Percentiles rank a stretch among this genome's conserved stretches.
Evolutionary conservation across 2,888 invertebrate species (phyloP).

Genomic region (Polyommatus iphigenia): DNA sequence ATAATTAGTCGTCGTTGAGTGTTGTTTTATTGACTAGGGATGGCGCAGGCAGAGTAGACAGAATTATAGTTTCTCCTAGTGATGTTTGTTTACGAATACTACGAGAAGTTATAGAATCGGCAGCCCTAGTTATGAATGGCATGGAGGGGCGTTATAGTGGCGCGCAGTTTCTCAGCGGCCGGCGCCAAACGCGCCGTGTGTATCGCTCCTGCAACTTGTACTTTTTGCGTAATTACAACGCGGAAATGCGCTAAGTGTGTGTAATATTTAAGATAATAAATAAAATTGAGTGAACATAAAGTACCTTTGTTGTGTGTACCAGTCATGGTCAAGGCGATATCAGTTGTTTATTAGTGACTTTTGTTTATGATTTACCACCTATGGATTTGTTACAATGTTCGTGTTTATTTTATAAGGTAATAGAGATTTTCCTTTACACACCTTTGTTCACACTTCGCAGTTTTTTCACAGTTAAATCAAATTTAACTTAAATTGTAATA

Average conservation of each 20-base stretch:
- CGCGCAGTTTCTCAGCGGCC: constrained; percentile 10
- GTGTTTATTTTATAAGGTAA: constrained; percentile 14
- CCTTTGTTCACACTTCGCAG: background rate
- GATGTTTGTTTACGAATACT: background rate
- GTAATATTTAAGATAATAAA: background rate
- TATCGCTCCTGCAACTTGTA: background rate
- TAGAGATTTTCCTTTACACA: background rate
- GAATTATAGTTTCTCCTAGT: background rate
- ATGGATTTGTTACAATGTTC: constrained; percentile 17
- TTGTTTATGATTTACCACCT: constrained; percentile 1
- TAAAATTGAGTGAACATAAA: background rate
- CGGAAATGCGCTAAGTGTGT: constrained; percentile 3
- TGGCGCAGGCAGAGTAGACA: too few relatives aligned
- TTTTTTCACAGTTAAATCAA: background rate
- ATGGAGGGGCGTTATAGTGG: constrained; percentile 1
- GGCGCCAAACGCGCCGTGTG: background rate
- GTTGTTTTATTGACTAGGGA: background rate
- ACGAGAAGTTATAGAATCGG: background rate
- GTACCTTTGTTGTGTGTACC: background rate
- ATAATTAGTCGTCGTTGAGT: background rate
- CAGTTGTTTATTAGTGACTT: constrained; percentile 5
- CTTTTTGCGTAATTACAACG: constrained; percentile 10
- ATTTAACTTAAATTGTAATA: background rate
- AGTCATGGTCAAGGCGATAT: constrained; percentile 1
- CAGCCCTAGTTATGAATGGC: constrained; percentile 15